A percentile compares a stretch with the other conserved stretches of the same genome.
phyloP scores from a whole-genome alignment of 2,888 invertebrate species.

The Sminthurinus aureus region DNA sequence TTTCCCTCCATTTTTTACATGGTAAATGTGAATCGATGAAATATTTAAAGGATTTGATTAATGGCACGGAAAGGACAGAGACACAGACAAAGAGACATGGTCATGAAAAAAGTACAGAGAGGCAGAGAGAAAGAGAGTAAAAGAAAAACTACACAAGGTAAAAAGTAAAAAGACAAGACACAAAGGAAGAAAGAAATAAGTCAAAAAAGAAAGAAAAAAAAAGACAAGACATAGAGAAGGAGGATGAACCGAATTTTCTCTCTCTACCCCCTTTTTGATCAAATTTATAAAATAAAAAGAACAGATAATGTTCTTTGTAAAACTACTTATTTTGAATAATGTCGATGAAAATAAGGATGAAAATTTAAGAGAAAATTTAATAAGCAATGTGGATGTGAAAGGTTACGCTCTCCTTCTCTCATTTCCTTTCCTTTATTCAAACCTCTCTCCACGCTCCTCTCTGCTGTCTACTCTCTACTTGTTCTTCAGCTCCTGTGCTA shows the following conservation, averaged over 20 bases:
- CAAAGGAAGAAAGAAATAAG: no score
- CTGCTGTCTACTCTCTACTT: not conserved
- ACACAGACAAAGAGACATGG: not conserved
- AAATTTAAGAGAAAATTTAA: not conserved
- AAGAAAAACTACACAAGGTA: no score
- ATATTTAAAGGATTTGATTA: not conserved
- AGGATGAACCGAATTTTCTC: no score
- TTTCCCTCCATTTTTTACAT: not conserved
- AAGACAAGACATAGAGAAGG: no score
- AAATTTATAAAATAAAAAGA: not conserved
- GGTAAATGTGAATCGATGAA: not conserved
- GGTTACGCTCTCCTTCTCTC: not conserved
- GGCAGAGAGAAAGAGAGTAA: not conserved
- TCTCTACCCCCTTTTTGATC: not conserved
- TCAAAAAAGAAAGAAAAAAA: no score
- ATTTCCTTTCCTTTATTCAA: no score
- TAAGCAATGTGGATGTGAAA: not conserved
- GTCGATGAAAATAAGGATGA: not conserved
- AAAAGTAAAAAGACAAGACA: no score
- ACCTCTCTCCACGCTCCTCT: no score
- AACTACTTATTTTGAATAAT: not conserved
- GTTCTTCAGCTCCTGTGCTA: no score
- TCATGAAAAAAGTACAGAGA: not conserved
- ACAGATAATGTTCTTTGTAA: not conserved
- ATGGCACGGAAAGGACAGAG: not conserved